Percentiles rank a stretch among this genome's conserved stretches.
phyloP scores from a whole-genome alignment of 2,113 vertebrate genomes.

The Poicephalus gulielmi region DNA sequence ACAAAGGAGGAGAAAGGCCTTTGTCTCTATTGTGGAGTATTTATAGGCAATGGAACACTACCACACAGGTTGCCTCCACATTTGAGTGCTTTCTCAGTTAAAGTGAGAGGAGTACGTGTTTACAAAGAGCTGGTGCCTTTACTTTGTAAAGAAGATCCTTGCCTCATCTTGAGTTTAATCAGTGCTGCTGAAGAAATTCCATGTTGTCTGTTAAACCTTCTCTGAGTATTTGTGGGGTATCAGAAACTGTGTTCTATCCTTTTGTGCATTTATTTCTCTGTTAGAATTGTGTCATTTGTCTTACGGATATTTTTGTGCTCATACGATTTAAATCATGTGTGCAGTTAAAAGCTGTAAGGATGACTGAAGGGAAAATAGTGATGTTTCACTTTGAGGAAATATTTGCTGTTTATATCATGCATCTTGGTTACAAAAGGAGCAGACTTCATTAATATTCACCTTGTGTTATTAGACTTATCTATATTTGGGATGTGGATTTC shows the following conservation, averaged over 20 bases:
- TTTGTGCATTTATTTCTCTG: neutral
- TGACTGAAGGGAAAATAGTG: neutral
- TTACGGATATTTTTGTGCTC: neutral
- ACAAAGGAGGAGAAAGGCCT: neutral
- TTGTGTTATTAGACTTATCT: neutral
- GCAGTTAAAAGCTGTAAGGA: neutral
- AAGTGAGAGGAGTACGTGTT: conserved; percentile 40
- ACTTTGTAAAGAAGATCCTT: conserved; percentile 58
- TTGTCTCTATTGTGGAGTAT: neutral
- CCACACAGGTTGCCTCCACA: neutral
- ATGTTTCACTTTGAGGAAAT: neutral
- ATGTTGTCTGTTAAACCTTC: conserved; percentile 7
- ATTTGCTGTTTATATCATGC: neutral
- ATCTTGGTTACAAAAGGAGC: neutral
- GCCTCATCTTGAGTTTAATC: conserved; percentile 49
- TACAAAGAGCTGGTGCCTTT: conserved; percentile 69
- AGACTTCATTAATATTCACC: neutral
- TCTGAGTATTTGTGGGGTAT: conserved; percentile 16
- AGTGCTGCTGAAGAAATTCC: conserved; percentile 56
- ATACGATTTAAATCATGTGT: neutral
- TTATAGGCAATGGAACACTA: neutral
- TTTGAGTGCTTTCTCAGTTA: conserved; percentile 40
- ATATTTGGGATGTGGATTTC: neutral
- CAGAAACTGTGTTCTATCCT: neutral
- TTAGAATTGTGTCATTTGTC: neutral